These are phyloP conservation scores for Miltochrista miniata DNA, from an alignment of 2,888 invertebrate species.

Conservation along the genomic window DNA sequence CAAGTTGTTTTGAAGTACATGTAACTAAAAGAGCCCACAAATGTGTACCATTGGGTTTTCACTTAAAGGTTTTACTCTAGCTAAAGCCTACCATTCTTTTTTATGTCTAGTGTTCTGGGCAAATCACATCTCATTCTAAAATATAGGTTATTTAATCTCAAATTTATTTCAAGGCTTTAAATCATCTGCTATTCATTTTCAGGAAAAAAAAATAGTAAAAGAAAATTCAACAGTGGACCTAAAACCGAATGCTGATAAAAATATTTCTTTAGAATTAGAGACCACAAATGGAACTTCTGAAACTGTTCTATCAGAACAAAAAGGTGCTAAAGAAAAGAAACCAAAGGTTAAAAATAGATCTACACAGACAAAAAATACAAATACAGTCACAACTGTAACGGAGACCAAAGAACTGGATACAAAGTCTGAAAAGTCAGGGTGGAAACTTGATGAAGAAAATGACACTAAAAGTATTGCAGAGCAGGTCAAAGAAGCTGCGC, in stretches of 20 bases:
- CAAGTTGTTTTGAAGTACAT: too few species aligned
- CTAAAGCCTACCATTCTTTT: too few species aligned
- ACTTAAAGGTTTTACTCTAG: too few species aligned
- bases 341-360: constrained; percentile 21
- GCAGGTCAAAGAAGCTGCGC: constrained; percentile 90
- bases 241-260: background rate
- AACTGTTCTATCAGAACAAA: background rate
- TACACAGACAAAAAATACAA: constrained; percentile 45
- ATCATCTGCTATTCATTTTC: background rate
- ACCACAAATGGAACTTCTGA: background rate
- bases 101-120: too few species aligned
- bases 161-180: too few species aligned
- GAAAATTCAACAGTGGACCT: constrained; percentile 1
- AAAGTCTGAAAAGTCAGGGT: constrained; percentile 39
- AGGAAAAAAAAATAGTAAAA: constrained; percentile 11
- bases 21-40: too few species aligned
- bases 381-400: background rate
- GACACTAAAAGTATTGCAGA: constrained; percentile 84
- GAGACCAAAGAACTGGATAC: constrained; percentile 11
- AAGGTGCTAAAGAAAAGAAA: constrained; percentile 2
- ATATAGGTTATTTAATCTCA: too few species aligned
- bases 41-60: too few species aligned
- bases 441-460: constrained; percentile 49
- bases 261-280: background rate
- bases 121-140: too few species aligned